A percentile compares a stretch with the other conserved stretches of the same genome.
These are phyloP conservation scores for Drosophila azteca DNA, from an alignment of 1,140 invertebrate genomes.

Conservation along the genomic window DNA sequence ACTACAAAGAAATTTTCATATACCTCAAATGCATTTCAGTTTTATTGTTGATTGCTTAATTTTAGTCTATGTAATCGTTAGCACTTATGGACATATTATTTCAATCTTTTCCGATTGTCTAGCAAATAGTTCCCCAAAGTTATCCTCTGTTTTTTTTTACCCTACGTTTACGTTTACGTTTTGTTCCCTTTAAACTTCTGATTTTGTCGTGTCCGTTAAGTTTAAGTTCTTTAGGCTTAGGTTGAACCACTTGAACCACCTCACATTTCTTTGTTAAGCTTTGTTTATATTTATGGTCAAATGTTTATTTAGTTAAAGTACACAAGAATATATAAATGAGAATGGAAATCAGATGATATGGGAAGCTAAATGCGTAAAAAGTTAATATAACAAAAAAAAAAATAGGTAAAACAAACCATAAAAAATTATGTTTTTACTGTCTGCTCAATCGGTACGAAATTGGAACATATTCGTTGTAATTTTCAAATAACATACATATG, in stretches of 20 bases:
- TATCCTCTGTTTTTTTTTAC: constrained; percentile 28
- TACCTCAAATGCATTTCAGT: constrained; percentile 84
- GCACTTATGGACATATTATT: constrained; percentile 36
- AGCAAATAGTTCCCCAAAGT: constrained; percentile 30
- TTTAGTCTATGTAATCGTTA: constrained; percentile 53
- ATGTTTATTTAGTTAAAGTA: constrained; percentile 53
- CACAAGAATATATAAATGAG: constrained; percentile 16
- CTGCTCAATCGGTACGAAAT: constrained; percentile 41
- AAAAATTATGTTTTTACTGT: constrained; percentile 38
- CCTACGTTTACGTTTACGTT: constrained; percentile 1
- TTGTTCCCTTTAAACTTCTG: constrained; percentile 24
- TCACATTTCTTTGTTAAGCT: constrained; percentile 72
- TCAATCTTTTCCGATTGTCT: constrained; percentile 37
- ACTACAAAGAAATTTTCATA: constrained; percentile 84
- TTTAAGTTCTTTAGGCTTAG: constrained; percentile 64
- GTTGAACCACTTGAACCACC: constrained; percentile 77
- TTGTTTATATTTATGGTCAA: constrained; percentile 62
- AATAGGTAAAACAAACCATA: constrained; percentile 20
- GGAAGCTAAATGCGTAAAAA: constrained; percentile 31
- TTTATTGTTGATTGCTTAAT: constrained; percentile 82
- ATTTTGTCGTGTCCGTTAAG: constrained; percentile 47
- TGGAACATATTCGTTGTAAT: constrained; percentile 14
- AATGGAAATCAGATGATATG: constrained; percentile 29
- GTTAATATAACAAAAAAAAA: constrained; percentile 62
- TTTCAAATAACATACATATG: constrained; percentile 9